Conservation (phyloP, 2,888 invertebrate species). For the Holacanthella duospinosa region DNA sequence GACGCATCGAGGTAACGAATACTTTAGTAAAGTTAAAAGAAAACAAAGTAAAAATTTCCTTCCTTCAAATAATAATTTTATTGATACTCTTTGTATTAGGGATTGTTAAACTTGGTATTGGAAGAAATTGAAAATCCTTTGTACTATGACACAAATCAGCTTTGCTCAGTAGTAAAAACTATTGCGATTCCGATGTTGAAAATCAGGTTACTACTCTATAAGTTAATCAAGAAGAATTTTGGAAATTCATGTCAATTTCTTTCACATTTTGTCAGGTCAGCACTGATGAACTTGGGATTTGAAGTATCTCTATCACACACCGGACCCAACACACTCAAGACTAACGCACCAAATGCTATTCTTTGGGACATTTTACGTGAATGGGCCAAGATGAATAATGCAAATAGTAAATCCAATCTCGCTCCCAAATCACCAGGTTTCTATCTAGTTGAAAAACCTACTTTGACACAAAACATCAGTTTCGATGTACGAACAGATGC, state of each 20-base stretch:
- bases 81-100: slow-evolving; percentile 41
- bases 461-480: slow-evolving; percentile 40
- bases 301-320: slow-evolving; percentile 87
- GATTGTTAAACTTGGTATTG: slow-evolving; percentile 64
- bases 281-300: slow-evolving; percentile 77
- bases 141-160: slow-evolving; percentile 70
- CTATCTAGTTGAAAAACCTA: slow-evolving; percentile 28
- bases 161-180: slow-evolving; percentile 61
- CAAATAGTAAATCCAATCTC: slow-evolving; percentile 26
- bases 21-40: no score
- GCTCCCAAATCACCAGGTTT: background rate
- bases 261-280: slow-evolving; percentile 68
- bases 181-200: slow-evolving; percentile 58
- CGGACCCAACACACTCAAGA: slow-evolving; percentile 77
- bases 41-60: background rate
- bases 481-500: slow-evolving; percentile 57
- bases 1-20: slow-evolving; percentile 51
- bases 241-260: background rate
- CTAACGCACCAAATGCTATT: slow-evolving; percentile 70
- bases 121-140: slow-evolving; percentile 84
- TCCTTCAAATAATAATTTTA: background rate
- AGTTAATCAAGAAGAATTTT: no score
- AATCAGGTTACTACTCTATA: slow-evolving; percentile 55
- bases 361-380: slow-evolving; percentile 86
- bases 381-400: slow-evolving; percentile 60